These are phyloP conservation scores for Aricia artaxerxes DNA, from an alignment of 2,888 invertebrate genomes.

Conservation along the genomic window DNA sequence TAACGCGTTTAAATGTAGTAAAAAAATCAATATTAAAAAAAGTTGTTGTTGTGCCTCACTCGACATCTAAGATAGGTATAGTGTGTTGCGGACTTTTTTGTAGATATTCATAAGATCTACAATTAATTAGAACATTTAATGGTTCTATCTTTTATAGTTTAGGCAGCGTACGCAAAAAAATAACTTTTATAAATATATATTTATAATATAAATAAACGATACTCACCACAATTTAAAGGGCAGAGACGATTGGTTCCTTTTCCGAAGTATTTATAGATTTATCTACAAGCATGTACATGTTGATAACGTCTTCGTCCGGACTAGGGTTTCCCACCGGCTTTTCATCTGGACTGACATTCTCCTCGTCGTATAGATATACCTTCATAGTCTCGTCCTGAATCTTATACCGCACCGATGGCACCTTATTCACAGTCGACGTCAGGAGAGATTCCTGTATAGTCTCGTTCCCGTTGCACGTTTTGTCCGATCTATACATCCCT, in stretches of 20 bases:
- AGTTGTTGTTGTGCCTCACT: no score
- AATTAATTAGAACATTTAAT: no score
- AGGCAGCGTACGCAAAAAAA: no score
- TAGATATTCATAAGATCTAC: no score
- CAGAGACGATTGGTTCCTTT: slow-evolving; percentile 73
- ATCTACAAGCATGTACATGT: slow-evolving; percentile 77
- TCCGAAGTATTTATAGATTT: slow-evolving; percentile 67
- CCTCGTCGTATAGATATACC: slow-evolving; percentile 58
- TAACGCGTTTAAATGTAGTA: no score
- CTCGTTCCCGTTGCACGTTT: slow-evolving; percentile 74
- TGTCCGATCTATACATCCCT: slow-evolving; percentile 71
- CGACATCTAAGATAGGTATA: no score
- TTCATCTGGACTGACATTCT: slow-evolving; percentile 73
- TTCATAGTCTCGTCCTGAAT: slow-evolving; percentile 66
- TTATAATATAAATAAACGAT: no score
- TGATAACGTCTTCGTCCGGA: slow-evolving; percentile 72
- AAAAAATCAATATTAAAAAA: no score
- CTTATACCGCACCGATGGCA: slow-evolving; percentile 71
- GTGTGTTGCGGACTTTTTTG: no score
- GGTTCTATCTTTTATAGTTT: no score
- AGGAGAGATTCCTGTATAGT: slow-evolving; percentile 72
- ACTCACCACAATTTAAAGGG: slow-evolving; percentile 67
- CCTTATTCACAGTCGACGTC: slow-evolving; percentile 68
- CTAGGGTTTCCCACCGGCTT: slow-evolving; percentile 68
- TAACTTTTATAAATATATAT: no score